A percentile compares a stretch with the other conserved stretches of the same genome.
Conservation (phyloP, 2,888 invertebrate species). For the Crocallis elinguaria region DNA sequence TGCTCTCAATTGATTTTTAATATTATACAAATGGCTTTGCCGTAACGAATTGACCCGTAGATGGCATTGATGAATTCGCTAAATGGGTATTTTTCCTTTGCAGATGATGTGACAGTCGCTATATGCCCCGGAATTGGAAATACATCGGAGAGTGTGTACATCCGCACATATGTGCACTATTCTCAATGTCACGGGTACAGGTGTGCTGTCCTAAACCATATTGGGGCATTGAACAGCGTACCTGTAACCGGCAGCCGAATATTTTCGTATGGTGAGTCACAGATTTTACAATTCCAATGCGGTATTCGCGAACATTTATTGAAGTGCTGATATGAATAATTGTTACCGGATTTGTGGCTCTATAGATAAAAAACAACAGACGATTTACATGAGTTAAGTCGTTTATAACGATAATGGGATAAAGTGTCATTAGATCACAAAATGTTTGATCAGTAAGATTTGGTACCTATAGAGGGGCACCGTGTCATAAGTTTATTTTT, state of each 20-base stretch:
- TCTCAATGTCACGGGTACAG: slow-evolving; percentile 96
- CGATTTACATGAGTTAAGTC: background rate
- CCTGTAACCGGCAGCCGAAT: slow-evolving; percentile 94
- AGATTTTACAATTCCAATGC: slow-evolving; percentile 13
- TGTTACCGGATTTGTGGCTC: slow-evolving; percentile 31
- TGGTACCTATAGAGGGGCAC: too few relatives aligned
- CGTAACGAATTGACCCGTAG: slow-evolving; percentile 16
- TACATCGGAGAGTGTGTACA: slow-evolving; percentile 97
- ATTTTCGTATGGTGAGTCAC: slow-evolving; percentile 93
- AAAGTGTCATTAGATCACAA: too few relatives aligned
- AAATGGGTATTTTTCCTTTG: slow-evolving; percentile 45
- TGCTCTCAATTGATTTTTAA: slow-evolving; percentile 19
- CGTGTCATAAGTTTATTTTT: too few relatives aligned
- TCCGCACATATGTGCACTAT: slow-evolving; percentile 96
- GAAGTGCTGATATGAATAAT: slow-evolving; percentile 20
- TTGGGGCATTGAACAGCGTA: slow-evolving; percentile 94
- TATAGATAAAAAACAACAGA: slow-evolving; percentile 13
- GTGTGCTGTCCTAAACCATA: slow-evolving; percentile 96
- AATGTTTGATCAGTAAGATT: too few relatives aligned
- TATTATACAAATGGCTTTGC: slow-evolving; percentile 9
- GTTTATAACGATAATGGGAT: too few relatives aligned
- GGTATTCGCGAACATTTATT: background rate
- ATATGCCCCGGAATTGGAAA: slow-evolving; percentile 97
- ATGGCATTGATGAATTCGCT: slow-evolving; percentile 10
- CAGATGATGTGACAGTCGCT: slow-evolving; percentile 94